phyloP scores from a whole-genome alignment of 2,797 vertebrate genomes.

The Gadopsis marmoratus region DNA sequence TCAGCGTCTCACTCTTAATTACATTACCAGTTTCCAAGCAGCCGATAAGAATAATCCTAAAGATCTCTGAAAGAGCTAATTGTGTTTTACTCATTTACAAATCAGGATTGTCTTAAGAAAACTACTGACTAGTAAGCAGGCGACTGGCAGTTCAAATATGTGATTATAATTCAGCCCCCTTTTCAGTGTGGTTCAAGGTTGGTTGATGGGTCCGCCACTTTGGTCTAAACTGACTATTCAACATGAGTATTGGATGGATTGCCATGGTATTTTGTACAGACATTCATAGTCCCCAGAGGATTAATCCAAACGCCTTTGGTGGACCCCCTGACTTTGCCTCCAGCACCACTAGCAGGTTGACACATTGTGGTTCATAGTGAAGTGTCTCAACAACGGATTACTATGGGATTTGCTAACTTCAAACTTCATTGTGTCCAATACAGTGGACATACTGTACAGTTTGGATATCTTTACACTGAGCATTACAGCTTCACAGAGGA shows the following conservation, averaged over 20 bases:
- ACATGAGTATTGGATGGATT: background rate
- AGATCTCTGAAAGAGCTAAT: conserved; percentile 55
- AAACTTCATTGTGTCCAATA: too few relatives aligned
- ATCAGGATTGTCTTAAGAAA: conserved; percentile 19
- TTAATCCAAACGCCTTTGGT: background rate
- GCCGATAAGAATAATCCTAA: conserved; percentile 70
- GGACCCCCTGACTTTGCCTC: background rate
- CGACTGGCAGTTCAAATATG: background rate
- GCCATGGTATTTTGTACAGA: background rate
- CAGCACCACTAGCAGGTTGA: background rate
- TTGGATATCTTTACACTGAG: background rate
- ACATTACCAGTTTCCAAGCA: conserved; percentile 64
- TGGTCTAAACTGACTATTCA: background rate
- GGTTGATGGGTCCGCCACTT: background rate
- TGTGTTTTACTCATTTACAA: conserved; percentile 46
- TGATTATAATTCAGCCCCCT: background rate
- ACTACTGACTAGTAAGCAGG: conserved; percentile 34
- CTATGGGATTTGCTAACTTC: background rate
- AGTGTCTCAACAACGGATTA: conserved; percentile 4
- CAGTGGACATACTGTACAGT: background rate
- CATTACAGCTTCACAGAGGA: too few relatives aligned
- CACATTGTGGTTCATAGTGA: background rate
- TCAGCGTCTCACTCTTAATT: conserved; percentile 73
- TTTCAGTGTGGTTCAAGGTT: too few relatives aligned
- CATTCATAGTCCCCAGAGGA: background rate